Conservation (phyloP, 2,113 vertebrate genomes). For the Saguinus imperator region DNA sequence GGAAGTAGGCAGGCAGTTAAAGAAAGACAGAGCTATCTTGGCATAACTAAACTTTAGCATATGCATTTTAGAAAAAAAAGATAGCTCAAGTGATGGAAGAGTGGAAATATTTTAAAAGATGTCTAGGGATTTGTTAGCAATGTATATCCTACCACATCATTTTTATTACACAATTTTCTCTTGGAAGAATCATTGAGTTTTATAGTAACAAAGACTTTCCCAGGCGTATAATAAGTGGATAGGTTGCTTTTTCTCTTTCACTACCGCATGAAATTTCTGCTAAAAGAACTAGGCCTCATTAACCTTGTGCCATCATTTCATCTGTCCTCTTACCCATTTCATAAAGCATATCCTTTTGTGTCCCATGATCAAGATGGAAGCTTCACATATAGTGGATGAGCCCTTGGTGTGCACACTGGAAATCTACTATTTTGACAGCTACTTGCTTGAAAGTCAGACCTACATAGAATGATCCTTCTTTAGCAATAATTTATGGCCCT, state of each 20-base stretch:
- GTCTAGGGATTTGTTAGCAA: not conserved
- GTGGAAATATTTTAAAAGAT: constrained; percentile 5
- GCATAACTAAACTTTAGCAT: not conserved
- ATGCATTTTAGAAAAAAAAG: not conserved
- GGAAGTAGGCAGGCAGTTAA: not conserved
- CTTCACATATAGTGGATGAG: not conserved
- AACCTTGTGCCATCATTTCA: not conserved
- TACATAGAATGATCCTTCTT: not conserved
- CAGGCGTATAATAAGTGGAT: not conserved
- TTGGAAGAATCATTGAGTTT: constrained; percentile 10
- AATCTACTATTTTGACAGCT: not conserved
- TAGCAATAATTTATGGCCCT: not conserved
- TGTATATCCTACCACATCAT: not conserved
- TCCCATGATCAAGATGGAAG: not conserved
- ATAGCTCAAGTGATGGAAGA: not conserved
- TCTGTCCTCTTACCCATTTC: not conserved
- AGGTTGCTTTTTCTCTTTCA: not conserved
- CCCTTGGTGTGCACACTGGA: not conserved
- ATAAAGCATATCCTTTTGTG: not conserved
- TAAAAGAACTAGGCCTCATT: not conserved
- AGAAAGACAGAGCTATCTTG: not conserved
- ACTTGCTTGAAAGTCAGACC: not conserved
- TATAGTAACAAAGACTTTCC: not conserved
- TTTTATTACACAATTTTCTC: constrained; percentile 8
- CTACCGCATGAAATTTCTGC: not conserved